These are phyloP conservation scores for Oryctes rhinoceros DNA, from an alignment of 1,140 invertebrate genomes.

Conservation along the genomic window DNA sequence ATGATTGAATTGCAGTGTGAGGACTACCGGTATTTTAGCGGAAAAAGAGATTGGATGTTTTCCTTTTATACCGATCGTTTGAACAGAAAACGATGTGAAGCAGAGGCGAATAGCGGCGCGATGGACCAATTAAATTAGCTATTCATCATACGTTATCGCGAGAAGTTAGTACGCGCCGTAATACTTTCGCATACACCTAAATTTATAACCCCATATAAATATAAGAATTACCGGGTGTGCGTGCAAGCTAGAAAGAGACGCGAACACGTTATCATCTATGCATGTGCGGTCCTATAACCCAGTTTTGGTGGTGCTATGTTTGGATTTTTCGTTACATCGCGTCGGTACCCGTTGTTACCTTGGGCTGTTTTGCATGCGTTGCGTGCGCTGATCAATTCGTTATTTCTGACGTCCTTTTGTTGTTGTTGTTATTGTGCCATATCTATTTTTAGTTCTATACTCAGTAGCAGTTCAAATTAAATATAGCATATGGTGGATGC, in stretches of 20 bases:
- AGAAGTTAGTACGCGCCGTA: constrained; percentile 5
- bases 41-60: constrained; percentile 1
- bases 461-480: not conserved
- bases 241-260: not conserved
- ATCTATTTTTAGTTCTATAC: not conserved
- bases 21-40: not conserved
- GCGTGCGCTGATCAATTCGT: constrained; percentile 30
- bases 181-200: constrained; percentile 19
- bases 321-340: constrained; percentile 3
- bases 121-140: constrained; percentile 32
- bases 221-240: constrained; percentile 9
- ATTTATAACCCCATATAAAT: constrained; percentile 28
- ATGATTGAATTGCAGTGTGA: not conserved
- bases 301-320: not conserved
- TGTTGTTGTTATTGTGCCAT: not conserved
- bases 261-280: not conserved
- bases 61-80: not conserved
- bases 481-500: not conserved
- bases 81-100: not conserved
- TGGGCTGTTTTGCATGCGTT: constrained; percentile 23
- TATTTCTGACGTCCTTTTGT: constrained; percentile 9
- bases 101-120: constrained; percentile 1
- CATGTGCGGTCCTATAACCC: not conserved
- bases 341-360: not conserved
- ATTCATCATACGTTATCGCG: constrained; percentile 33